phyloP scores from a whole-genome alignment of 2,113 vertebrate species.

The Galeopterus variegatus region DNA sequence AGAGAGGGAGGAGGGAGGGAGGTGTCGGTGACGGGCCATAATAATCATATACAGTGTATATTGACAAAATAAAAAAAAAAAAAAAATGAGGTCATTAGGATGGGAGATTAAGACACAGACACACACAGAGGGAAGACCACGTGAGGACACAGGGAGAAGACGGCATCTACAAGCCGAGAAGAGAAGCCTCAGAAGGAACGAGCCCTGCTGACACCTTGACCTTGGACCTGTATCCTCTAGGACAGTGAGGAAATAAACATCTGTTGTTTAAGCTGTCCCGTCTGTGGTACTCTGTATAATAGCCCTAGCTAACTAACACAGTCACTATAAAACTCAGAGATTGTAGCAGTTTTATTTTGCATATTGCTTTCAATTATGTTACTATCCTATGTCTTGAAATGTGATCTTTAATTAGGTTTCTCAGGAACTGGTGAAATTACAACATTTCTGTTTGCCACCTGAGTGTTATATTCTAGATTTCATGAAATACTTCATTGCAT shows the following conservation, averaged over 20 bases:
- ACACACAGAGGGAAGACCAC: rapidly evolving
- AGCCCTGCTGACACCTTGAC: neutral
- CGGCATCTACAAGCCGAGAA: too few relatives aligned
- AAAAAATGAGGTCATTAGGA: neutral
- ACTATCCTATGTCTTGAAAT: too few relatives aligned
- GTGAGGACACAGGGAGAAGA: neutral
- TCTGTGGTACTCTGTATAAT: too few relatives aligned
- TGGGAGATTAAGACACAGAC: neutral
- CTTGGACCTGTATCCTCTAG: neutral
- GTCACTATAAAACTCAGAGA: neutral
- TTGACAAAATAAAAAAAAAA: too few relatives aligned
- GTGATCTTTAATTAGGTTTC: neutral
- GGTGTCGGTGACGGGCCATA: too few relatives aligned
- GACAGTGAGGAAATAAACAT: neutral
- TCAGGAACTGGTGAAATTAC: neutral
- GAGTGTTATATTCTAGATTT: neutral
- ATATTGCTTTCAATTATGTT: neutral
- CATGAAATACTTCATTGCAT: neutral
- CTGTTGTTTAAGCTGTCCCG: neutral
- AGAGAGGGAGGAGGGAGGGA: too few relatives aligned
- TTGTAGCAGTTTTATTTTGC: neutral
- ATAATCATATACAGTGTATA: too few relatives aligned
- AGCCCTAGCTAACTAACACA: neutral
- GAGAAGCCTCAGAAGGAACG: neutral
- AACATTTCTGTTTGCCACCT: neutral